Base-by-base conservation (phyloP, 2,888 invertebrate species). In the Ormyrus pomaceus region DNA sequence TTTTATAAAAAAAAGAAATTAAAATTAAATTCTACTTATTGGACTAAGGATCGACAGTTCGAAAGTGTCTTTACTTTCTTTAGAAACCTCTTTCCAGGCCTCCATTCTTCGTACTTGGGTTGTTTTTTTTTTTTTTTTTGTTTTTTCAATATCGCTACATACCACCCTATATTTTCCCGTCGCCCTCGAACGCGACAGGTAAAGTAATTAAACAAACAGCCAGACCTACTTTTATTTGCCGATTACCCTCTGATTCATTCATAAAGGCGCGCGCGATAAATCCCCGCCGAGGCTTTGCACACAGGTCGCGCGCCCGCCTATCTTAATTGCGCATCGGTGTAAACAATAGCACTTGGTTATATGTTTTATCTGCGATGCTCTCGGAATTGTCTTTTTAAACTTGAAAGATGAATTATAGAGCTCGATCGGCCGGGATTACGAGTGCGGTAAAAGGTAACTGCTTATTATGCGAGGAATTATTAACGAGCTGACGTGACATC, bases 401-500 rank as follows among this genome's bases (percentile, higher is more conserved):
- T 34, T 3, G 34, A 2, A 34, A 2, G 1, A 34, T 34, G 34
- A 34, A 34, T 34, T 34, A 34, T 34, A 34, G 34, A 34, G 34
- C 34, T 34, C 4, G 34, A 34, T 34, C 34, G 34, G 34, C 0
- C 34, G 34, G 34, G 34, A 34, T 34, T 34, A 34, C 34, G 34
- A 34, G 34, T 3, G 4, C 34, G 4, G 34, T 34, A 34, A 34
- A 34, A 0, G 34, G 6, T 2, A 34, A 19, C 68, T 62, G 62
- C 3, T 77, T 70, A 62, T 77, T 70, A 69, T 13, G 13, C 34
- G 19, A 19, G 46, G 53, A 76, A 69, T 76, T 77, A 77, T 69
- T 70, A 70, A 77, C 53, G 55, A 53, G 9, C 50, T 46, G 11
- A 4, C 13, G 19, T 2, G 62, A n/a, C 55, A 65, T 65, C 65